phyloP scores from a whole-genome alignment of 2,888 invertebrate genomes.

The Stegophylla sp. region DNA sequence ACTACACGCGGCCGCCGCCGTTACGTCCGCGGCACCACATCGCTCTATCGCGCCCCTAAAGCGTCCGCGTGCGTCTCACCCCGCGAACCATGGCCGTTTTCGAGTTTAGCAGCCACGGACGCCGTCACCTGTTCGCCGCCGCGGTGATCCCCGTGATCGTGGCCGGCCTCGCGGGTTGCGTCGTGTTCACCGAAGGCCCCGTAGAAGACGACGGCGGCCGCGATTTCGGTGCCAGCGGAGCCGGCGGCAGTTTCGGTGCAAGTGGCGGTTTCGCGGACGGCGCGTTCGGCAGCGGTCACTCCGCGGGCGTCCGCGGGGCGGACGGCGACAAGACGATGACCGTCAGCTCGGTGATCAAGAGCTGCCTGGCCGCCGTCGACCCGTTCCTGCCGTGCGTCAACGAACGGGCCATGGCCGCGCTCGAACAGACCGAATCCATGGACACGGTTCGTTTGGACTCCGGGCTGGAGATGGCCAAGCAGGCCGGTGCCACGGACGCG shows the following conservation, averaged over 20 bases:
- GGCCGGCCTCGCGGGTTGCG: neutral
- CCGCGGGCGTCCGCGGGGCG: neutral
- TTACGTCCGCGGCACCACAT: no score
- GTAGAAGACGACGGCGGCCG: neutral
- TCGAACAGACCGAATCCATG: constrained; percentile 60
- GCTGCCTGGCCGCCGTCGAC: constrained; percentile 29
- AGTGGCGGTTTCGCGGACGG: neutral
- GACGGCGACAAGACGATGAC: neutral
- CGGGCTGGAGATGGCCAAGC: constrained; percentile 52
- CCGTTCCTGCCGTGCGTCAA: constrained; percentile 46
- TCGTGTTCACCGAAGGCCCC: neutral
- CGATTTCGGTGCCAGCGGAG: neutral
- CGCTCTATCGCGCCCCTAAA: no score
- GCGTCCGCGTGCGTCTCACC: no score
- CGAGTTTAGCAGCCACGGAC: no score
- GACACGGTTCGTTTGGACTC: constrained; percentile 60
- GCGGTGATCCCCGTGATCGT: neutral
- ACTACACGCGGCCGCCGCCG: no score
- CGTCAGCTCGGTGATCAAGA: constrained; percentile 11
- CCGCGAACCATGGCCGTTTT: no score
- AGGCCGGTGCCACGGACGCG: constrained; percentile 15
- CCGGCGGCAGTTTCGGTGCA: neutral
- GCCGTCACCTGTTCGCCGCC: neutral
- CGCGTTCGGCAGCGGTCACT: neutral
- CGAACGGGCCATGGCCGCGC: constrained; percentile 45